Conservation (phyloP, 1,140 invertebrate species). For the Sycophila sp. region DNA sequence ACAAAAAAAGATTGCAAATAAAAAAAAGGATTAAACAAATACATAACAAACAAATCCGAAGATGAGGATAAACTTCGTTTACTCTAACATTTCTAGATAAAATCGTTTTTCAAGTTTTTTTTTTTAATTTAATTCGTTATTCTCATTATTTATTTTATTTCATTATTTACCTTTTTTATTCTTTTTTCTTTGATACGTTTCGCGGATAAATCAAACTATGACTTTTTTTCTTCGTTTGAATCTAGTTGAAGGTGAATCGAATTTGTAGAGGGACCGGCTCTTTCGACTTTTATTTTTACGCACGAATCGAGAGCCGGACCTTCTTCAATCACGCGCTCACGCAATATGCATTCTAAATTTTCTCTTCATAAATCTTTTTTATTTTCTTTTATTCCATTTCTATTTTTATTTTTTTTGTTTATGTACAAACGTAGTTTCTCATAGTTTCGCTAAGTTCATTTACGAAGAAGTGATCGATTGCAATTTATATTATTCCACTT, state of each 20-base stretch:
- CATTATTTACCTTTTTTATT: background rate
- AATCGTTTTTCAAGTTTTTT: conserved; percentile 21
- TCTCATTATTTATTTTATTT: background rate
- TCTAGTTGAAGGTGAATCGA: background rate
- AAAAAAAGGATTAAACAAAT: conserved; percentile 27
- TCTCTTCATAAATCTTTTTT: background rate
- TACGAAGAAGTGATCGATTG: conserved; percentile 14
- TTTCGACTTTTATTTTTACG: background rate
- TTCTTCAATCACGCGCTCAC: conserved; percentile 14
- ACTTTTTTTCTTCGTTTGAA: background rate
- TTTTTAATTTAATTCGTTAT: too few relatives aligned
- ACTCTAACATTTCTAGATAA: conserved; percentile 29
- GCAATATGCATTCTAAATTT: conserved; percentile 23
- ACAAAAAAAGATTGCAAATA: conserved; percentile 34
- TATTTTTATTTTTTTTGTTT: conserved; percentile 28
- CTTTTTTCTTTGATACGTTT: conserved; percentile 23
- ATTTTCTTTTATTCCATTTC: conserved; percentile 8
- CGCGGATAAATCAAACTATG: conserved; percentile 14
- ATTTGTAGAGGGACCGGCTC: conserved; percentile 2
- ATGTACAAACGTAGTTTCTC: conserved; percentile 26
- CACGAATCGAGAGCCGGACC: background rate
- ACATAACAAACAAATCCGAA: conserved; percentile 33
- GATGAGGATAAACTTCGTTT: conserved; percentile 14
- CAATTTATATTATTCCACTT: conserved; percentile 12
- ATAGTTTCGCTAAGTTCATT: conserved; percentile 2